phyloP scores from a whole-genome alignment of 2,113 vertebrate species.

The Coptodon rendalli region DNA sequence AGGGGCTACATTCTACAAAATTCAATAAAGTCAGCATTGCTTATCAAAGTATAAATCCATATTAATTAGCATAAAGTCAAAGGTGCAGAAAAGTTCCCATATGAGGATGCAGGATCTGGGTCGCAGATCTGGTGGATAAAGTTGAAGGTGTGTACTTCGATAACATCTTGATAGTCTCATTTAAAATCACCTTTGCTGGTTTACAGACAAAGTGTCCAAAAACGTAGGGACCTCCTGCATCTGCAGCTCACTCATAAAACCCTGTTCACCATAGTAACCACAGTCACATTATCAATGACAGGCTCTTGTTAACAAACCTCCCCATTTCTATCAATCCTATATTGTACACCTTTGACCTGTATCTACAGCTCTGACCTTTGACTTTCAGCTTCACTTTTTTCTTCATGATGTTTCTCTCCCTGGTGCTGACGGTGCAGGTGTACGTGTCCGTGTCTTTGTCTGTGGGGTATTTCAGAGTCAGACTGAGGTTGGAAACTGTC shows the following conservation, averaged over 20 bases:
- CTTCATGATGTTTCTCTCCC: not conserved
- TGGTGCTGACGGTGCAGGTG: rapidly evolving
- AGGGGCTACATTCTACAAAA: rapidly evolving
- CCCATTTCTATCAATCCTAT: not conserved
- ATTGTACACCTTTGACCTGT: not conserved
- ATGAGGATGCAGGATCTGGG: not conserved
- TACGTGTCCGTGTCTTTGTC: rapidly evolving
- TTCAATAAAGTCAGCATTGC: not conserved
- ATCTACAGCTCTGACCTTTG: not conserved
- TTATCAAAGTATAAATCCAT: rapidly evolving
- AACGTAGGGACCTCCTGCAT: rapidly evolving
- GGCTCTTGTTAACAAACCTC: not conserved
- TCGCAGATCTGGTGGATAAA: rapidly evolving
- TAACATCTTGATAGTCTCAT: not conserved
- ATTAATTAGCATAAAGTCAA: not conserved
- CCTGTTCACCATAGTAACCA: not conserved
- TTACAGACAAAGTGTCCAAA: not conserved
- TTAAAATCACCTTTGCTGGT: not conserved
- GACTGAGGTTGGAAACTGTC: not conserved
- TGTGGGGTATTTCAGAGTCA: not conserved
- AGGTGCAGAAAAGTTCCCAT: not conserved
- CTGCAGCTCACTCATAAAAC: not conserved
- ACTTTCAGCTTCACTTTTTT: not conserved
- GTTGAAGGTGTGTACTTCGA: rapidly evolving
- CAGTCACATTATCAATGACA: rapidly evolving